phyloP scores from a whole-genome alignment of 2,797 vertebrate species.

The Micrastur ruficollis region DNA sequence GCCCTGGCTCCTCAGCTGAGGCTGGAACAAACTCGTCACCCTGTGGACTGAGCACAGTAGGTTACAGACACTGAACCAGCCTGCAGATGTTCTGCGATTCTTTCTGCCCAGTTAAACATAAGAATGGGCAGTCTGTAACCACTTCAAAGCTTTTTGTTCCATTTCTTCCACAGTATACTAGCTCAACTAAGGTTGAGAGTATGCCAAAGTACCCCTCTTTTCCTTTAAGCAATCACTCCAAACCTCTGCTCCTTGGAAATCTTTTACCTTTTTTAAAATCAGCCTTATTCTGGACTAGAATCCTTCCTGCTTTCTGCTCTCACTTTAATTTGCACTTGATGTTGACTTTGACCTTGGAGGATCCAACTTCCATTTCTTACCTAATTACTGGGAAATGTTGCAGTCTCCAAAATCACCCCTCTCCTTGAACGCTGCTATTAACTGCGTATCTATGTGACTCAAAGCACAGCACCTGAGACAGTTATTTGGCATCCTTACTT shows the following conservation, averaged over 20 bases:
- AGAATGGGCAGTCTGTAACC: neutral
- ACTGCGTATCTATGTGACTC: neutral
- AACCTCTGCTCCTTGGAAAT: neutral
- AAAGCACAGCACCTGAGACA: neutral
- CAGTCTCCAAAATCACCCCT: neutral
- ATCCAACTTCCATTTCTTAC: neutral
- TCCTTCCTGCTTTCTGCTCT: neutral
- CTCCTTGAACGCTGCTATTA: neutral
- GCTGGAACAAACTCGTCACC: neutral
- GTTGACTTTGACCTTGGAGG: neutral
- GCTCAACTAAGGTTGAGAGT: neutral
- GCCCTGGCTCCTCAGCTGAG: neutral
- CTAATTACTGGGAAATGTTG: neutral
- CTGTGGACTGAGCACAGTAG: neutral
- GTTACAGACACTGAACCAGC: neutral
- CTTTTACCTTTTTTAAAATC: neutral
- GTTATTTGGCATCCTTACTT: neutral
- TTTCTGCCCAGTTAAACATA: neutral
- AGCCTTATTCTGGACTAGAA: neutral
- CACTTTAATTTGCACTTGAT: neutral
- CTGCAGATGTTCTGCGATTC: neutral
- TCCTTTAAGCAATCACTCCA: neutral
- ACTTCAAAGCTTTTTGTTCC: neutral
- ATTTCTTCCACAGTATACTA: neutral
- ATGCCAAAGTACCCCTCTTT: neutral